Conservation (phyloP, 2,113 vertebrate species). For the Diadophis punctatus region DNA sequence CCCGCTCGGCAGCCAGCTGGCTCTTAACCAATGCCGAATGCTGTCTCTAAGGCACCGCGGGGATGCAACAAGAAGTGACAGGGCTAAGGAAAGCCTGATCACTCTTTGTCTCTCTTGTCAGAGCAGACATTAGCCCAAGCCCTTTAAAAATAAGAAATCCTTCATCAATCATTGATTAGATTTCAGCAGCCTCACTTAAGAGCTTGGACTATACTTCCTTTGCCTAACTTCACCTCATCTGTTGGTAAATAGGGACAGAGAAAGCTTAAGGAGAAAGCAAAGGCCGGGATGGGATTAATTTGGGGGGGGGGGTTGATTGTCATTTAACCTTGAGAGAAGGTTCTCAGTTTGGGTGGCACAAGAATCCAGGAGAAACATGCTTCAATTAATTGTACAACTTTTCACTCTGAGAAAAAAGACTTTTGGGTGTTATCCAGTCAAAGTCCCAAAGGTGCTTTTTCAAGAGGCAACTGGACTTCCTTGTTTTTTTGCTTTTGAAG, state of each 20-base stretch:
- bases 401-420: no score
- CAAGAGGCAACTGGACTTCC: no score
- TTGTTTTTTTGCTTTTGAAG: no score
- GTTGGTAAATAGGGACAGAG: constrained; percentile 58
- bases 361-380: neutral
- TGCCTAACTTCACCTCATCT: constrained; percentile 57
- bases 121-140: constrained; percentile 18
- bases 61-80: no score
- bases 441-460: no score
- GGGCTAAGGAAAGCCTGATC: neutral
- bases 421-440: no score
- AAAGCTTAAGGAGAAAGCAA: neutral
- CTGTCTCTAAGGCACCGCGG: no score
- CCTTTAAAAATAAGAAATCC: constrained; percentile 45
- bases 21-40: no score
- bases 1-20: no score
- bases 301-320: neutral
- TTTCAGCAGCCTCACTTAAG: constrained; percentile 60
- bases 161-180: constrained; percentile 64
- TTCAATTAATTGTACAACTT: neutral
- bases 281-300: neutral
- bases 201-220: constrained; percentile 60
- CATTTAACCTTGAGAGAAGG: neutral
- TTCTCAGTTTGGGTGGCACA: neutral
- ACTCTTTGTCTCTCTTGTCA: constrained; percentile 30